These are phyloP conservation scores for Gallirallus australis DNA, from an alignment of 2,797 vertebrate genomes.

Conservation along the genomic window DNA sequence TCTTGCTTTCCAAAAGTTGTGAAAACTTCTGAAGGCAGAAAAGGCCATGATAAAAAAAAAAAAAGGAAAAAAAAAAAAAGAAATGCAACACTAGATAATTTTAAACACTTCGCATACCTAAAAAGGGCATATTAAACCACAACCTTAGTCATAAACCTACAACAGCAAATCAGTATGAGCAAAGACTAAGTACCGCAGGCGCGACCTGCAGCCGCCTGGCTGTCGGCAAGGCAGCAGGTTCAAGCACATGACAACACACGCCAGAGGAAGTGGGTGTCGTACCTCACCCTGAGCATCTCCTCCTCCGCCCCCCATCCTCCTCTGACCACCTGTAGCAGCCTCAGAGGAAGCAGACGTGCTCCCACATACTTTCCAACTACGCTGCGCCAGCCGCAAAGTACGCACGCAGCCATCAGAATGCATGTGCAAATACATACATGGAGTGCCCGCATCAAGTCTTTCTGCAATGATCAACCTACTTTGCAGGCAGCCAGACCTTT, in stretches of 20 bases:
- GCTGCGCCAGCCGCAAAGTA: slow-evolving; percentile 73
- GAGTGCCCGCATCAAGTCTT: slow-evolving; percentile 9
- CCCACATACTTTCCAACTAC: slow-evolving; percentile 82
- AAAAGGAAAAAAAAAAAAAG: background rate
- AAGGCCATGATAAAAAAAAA: background rate
- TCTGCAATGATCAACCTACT: slow-evolving; percentile 59
- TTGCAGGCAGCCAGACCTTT: background rate
- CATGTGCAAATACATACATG: background rate
- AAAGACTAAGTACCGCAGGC: slow-evolving; percentile 58
- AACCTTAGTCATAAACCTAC: slow-evolving; percentile 79
- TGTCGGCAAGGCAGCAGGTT: slow-evolving; percentile 59
- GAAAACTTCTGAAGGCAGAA: slow-evolving; percentile 43
- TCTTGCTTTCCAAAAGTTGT: slow-evolving; percentile 14
- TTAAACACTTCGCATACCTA: slow-evolving; percentile 66
- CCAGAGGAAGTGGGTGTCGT: slow-evolving; percentile 88
- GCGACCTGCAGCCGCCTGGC: slow-evolving; percentile 58
- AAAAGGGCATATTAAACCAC: slow-evolving; percentile 78
- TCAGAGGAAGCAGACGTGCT: slow-evolving; percentile 86
- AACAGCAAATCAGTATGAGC: slow-evolving; percentile 69
- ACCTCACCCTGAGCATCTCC: slow-evolving; percentile 70
- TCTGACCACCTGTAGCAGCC: slow-evolving; percentile 88
- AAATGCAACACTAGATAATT: slow-evolving; percentile 48
- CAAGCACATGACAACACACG: slow-evolving; percentile 53
- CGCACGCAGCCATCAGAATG: background rate
- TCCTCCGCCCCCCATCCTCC: slow-evolving; percentile 76